These are phyloP conservation scores for Cantharis nigra DNA, from an alignment of 2,888 invertebrate species.

Conservation along the genomic window DNA sequence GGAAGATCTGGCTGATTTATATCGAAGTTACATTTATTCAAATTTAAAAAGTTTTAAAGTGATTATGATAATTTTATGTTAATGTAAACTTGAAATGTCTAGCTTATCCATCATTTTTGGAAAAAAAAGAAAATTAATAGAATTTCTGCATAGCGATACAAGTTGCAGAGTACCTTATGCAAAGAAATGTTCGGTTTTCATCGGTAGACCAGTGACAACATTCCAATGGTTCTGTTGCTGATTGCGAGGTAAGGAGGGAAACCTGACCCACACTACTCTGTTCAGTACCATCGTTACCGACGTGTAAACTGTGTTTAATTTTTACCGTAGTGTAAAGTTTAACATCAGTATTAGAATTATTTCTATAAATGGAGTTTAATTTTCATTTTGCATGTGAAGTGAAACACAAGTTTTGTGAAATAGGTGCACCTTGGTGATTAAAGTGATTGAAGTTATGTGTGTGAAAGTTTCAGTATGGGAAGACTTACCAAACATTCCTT, in stretches of 20 bases:
- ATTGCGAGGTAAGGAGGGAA: constrained; percentile 33
- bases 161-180: constrained; percentile 7
- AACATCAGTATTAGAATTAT: background rate
- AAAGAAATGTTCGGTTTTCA: constrained; percentile 38
- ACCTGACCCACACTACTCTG: constrained; percentile 41
- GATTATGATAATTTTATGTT: background rate
- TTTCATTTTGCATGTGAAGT: background rate
- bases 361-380: background rate
- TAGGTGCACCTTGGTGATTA: background rate
- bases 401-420: background rate
- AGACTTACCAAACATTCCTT: constrained; percentile 56
- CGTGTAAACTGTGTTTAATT: constrained; percentile 23
- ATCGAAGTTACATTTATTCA: background rate
- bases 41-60: background rate
- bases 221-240: constrained; percentile 44
- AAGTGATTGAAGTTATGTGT: constrained; percentile 20
- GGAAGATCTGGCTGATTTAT: background rate
- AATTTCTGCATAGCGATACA: constrained; percentile 11
- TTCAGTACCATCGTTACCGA: constrained; percentile 36
- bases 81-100: background rate
- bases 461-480: constrained; percentile 53
- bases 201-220: constrained; percentile 52
- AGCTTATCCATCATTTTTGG: background rate
- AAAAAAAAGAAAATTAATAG: constrained; percentile 7
- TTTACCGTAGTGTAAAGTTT: background rate